A percentile compares a stretch with the other conserved stretches of the same genome.
Conservation (phyloP, 2,888 invertebrate genomes). For the Lacanobia wlatinum region DNA sequence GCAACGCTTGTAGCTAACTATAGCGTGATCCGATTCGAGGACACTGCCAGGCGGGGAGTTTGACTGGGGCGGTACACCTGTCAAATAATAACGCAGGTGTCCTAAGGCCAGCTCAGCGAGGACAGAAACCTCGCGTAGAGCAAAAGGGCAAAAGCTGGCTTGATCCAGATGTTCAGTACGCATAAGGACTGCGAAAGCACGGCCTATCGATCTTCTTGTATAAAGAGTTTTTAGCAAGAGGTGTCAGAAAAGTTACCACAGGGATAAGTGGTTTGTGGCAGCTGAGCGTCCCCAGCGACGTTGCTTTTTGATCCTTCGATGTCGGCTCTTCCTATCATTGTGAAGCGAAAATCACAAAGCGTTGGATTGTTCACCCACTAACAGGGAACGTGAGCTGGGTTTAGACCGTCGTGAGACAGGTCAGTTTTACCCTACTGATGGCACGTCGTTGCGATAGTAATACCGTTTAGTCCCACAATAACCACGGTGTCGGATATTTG, state of each 20-base stretch:
- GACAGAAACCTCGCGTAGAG: slow-evolving; percentile 94
- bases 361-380: slow-evolving; percentile 94
- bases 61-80: slow-evolving; percentile 93
- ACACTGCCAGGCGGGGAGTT: slow-evolving; percentile 92
- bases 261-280: slow-evolving; percentile 93
- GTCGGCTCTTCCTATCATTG: slow-evolving; percentile 94
- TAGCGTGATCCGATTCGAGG: slow-evolving; percentile 89
- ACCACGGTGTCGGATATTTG: slow-evolving; percentile 91
- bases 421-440: slow-evolving; percentile 92
- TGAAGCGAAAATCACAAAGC: slow-evolving; percentile 93
- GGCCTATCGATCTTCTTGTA: slow-evolving; percentile 92
- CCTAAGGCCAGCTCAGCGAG: slow-evolving; percentile 92
- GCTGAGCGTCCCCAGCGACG: slow-evolving; percentile 92
- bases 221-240: slow-evolving; percentile 91
- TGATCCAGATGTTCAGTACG: slow-evolving; percentile 92
- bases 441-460: slow-evolving; percentile 90
- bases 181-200: slow-evolving; percentile 92
- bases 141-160: slow-evolving; percentile 93
- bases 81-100: slow-evolving; percentile 92
- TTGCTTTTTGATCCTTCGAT: slow-evolving; percentile 94
- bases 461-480: slow-evolving; percentile 90
- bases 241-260: slow-evolving; percentile 94
- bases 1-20: slow-evolving; percentile 67
- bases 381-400: slow-evolving; percentile 93
- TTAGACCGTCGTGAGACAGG: slow-evolving; percentile 92